phyloP scores from a whole-genome alignment of 2,888 invertebrate species.

The Phrixothrix hirtus region DNA sequence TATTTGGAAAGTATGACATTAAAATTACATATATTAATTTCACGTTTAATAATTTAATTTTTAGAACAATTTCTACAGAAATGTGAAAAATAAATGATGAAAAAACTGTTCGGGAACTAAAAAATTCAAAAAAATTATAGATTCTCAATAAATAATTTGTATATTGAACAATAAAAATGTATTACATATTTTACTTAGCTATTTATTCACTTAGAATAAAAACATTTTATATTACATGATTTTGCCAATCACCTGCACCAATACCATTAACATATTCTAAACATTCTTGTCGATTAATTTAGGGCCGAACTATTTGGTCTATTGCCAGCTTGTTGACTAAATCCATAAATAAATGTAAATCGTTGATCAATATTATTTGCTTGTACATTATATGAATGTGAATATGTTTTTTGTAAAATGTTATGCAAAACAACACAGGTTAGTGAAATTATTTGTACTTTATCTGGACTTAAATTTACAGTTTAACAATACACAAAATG shows the following conservation, averaged over 20 bases:
- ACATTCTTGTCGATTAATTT: not conserved
- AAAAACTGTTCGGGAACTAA: too few relatives aligned
- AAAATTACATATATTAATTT: too few relatives aligned
- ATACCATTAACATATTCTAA: not conserved
- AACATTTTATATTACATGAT: not conserved
- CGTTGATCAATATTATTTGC: not conserved
- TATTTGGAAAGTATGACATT: too few relatives aligned
- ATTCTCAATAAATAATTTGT: constrained; percentile 1
- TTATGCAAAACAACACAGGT: constrained; percentile 2
- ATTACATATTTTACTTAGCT: too few relatives aligned
- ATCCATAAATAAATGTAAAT: constrained; percentile 1
- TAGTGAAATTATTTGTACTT: not conserved
- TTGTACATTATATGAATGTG: not conserved
- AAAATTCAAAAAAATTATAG: constrained; percentile 4
- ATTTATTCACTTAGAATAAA: not conserved
- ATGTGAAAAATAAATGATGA: not conserved
- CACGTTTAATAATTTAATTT: too few relatives aligned
- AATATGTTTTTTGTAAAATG: not conserved
- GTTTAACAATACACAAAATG: constrained; percentile 7
- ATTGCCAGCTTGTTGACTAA: constrained; percentile 1
- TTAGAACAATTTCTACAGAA: not conserved
- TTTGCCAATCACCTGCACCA: constrained; percentile 1
- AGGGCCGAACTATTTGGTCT: too few relatives aligned
- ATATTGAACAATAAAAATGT: too few relatives aligned
- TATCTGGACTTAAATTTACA: not conserved